Evolutionary conservation across 2,888 invertebrate genomes (phyloP), one percentile per base, ranked within the genome.

Genomic region (Piscicola geometra): DNA sequence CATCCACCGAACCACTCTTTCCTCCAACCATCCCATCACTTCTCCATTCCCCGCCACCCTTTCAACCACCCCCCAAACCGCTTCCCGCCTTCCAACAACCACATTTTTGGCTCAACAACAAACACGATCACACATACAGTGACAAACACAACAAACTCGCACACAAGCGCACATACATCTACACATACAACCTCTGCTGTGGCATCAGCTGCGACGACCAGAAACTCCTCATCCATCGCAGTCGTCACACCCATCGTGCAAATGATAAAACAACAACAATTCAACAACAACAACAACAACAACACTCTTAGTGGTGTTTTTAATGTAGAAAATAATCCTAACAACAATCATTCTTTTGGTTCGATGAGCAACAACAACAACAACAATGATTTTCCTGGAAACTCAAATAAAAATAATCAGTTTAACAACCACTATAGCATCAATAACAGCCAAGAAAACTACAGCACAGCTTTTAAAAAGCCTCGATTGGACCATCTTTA

Each of bases 181-280:
- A 21, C 50, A 47, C 50, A 25, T 9, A n/a, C 36, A 15, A n/a
- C 72, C n/a, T 12, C 2, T 15, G 36, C 28, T 15, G 25, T 56
- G 5, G 60, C n/a, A 21, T 9, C 60, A 3, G 60, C 60, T 15
- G 60, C 60, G 5, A 56, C 60, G 21, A 47, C 35, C 3, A 33
- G 69, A 25, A 41, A 70, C 28, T 67, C 75, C 0, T 56, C 74
- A 56, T 68, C 68, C 75, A 76, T 76, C 28, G 76, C 76, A 30
- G 73, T 69, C 18, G 76, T 76, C 33, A 76, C 76, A 12, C 76
- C 76, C 1, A 68, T 76, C 18, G 70, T 76, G 18, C 76, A 76
- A 33, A 69, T 76, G 74, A 30, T 69, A 0, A 75, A 75, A 60
- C 72, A 73, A 35, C 64, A 74, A 72, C 1, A 56, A 15, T 25